Evolutionary conservation across 1,140 invertebrate genomes (phyloP).

Genomic region (Anthonomus grandis): DNA sequence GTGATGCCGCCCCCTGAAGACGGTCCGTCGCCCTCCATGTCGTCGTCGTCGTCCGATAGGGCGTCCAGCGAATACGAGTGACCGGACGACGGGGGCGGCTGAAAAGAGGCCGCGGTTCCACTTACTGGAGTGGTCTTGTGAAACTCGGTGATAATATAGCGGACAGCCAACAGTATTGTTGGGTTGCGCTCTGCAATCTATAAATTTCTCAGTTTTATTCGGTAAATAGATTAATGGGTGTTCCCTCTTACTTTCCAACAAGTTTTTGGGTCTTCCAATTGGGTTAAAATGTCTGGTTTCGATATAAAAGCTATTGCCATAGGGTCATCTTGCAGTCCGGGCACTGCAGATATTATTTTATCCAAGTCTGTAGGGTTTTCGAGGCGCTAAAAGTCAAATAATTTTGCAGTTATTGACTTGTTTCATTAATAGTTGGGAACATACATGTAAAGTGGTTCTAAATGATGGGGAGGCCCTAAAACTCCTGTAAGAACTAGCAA

Average conservation of each 20-base stretch:
- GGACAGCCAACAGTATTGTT: conserved; percentile 52
- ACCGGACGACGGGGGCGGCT: conserved; percentile 41
- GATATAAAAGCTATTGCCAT: conserved; percentile 58
- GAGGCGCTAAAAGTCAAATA: conserved; percentile 44
- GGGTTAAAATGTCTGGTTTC: conserved; percentile 56
- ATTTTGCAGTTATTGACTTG: background rate
- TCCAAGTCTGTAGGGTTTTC: conserved; percentile 54
- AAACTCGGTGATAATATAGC: conserved; percentile 53
- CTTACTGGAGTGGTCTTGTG: conserved; percentile 49
- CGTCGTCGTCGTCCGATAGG: conserved; percentile 56
- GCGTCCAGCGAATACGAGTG: conserved; percentile 54
- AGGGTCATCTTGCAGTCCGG: conserved; percentile 53
- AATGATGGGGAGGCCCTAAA: conserved; percentile 51
- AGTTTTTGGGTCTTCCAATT: conserved; percentile 53
- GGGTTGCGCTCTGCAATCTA: conserved; percentile 54
- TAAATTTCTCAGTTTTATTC: conserved; percentile 35
- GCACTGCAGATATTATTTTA: conserved; percentile 55
- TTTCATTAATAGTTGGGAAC: background rate
- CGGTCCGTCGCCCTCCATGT: conserved; percentile 52
- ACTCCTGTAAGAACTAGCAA: conserved; percentile 51
- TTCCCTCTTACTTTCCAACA: conserved; percentile 22
- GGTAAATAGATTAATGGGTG: background rate
- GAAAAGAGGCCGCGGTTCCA: conserved; percentile 31
- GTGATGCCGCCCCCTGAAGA: conserved; percentile 47
- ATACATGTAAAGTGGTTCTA: conserved; percentile 51